A percentile compares a stretch with the other conserved stretches of the same genome.
These are phyloP conservation scores for Sardina pilchardus DNA, from an alignment of 2,113 vertebrate genomes.

Conservation along the genomic window DNA sequence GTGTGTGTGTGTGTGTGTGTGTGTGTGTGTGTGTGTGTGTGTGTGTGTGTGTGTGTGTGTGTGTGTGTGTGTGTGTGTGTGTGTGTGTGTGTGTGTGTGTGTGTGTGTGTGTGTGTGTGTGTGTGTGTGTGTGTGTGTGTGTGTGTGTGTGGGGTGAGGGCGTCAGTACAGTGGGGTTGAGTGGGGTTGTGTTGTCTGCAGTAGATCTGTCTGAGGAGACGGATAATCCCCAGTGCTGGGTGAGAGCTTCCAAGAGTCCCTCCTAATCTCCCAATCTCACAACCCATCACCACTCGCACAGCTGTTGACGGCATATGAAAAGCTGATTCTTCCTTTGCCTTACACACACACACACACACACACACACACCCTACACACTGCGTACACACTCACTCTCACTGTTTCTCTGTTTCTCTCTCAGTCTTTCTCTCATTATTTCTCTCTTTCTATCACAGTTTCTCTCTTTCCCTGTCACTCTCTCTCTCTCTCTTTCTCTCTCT, in stretches of 20 bases:
- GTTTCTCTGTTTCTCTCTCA: neutral
- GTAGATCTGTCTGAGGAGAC: slow-evolving; percentile 28
- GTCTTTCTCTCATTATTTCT: neutral
- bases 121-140: neutral
- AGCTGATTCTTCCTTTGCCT: too few relatives aligned
- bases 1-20: neutral
- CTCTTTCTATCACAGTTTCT: slow-evolving; percentile 3
- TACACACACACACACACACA: neutral
- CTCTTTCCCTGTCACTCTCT: neutral
- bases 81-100: neutral
- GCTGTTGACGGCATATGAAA: neutral
- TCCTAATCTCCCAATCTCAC: neutral
- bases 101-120: too few relatives aligned
- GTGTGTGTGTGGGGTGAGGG: neutral
- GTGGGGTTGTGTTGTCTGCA: slow-evolving; percentile 12
- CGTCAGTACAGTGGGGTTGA: neutral
- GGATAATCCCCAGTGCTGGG: slow-evolving; percentile 23
- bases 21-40: neutral
- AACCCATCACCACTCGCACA: neutral
- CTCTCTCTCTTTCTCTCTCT: neutral
- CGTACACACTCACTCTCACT: neutral
- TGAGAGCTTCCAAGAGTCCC: neutral
- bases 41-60: neutral
- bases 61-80: neutral
- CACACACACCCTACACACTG: neutral